phyloP scores from a whole-genome alignment of 1,140 invertebrate species.

The Ostrea denselamellosa region DNA sequence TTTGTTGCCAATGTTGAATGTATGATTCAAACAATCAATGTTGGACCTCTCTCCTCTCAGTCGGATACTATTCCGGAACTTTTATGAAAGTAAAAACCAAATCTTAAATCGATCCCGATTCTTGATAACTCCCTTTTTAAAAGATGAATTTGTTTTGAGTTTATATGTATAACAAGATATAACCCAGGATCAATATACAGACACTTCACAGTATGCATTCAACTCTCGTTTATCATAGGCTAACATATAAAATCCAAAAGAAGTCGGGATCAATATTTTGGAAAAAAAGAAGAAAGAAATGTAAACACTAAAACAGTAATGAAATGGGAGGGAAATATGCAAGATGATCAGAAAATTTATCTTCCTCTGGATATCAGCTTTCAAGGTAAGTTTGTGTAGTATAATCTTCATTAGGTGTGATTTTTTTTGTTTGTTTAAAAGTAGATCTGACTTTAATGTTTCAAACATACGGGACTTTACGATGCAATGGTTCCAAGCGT shows the following conservation, averaged over 20 bases:
- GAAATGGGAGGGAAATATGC: constrained; percentile 34
- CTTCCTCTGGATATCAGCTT: background rate
- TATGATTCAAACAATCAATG: too few species aligned
- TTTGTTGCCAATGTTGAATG: too few species aligned
- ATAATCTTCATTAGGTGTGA: background rate
- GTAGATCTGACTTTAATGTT: background rate
- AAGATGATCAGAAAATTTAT: constrained; percentile 28
- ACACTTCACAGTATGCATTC: too few species aligned
- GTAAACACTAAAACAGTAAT: too few species aligned
- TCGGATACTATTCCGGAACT: background rate
- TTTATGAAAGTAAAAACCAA: background rate
- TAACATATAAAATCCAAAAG: background rate
- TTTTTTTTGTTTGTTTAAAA: background rate
- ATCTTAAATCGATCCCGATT: background rate
- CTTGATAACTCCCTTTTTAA: background rate
- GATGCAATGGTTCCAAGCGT: too few species aligned
- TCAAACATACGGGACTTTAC: too few species aligned
- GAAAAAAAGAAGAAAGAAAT: background rate
- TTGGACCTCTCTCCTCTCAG: too few species aligned
- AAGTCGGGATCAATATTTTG: background rate
- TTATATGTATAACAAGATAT: background rate
- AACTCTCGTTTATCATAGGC: background rate
- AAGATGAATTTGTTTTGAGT: background rate
- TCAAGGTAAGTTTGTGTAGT: background rate
- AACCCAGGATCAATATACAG: too few species aligned